Evolutionary conservation across 2,797 vertebrate species (phyloP).

Genomic region (Epinephelus awoara): DNA sequence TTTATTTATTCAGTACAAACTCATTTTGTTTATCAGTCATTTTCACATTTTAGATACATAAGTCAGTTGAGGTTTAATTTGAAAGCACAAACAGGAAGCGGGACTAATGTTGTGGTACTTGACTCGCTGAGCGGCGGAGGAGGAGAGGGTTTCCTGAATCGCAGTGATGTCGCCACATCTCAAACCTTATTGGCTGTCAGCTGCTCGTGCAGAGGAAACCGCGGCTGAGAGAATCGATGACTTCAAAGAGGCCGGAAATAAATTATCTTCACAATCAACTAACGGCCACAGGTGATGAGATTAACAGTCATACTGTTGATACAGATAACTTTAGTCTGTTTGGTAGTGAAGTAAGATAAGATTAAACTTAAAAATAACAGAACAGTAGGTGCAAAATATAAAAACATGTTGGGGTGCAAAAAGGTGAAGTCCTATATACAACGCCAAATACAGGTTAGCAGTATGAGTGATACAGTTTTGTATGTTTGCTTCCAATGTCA

Average conservation of each 20-base stretch:
- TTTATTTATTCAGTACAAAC: neutral
- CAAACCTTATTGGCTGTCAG: constrained; percentile 59
- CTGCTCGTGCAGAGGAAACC: constrained; percentile 20
- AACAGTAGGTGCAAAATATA: too few relatives aligned
- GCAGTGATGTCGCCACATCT: constrained; percentile 59
- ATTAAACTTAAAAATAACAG: too few relatives aligned
- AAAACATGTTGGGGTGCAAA: too few relatives aligned
- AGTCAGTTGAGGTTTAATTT: constrained; percentile 26
- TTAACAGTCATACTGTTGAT: too few relatives aligned
- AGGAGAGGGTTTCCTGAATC: constrained; percentile 53
- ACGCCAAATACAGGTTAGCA: too few relatives aligned
- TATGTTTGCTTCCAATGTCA: too few relatives aligned
- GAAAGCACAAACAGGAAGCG: neutral
- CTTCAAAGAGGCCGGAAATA: neutral
- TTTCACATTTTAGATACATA: neutral
- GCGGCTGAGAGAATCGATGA: neutral
- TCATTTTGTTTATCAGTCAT: neutral
- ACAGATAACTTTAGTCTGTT: too few relatives aligned
- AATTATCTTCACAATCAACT: too few relatives aligned
- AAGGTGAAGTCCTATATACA: too few relatives aligned
- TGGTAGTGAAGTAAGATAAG: too few relatives aligned
- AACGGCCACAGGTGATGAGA: too few relatives aligned
- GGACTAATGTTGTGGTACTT: fast-evolving
- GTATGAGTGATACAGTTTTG: too few relatives aligned
- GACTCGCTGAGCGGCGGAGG: neutral